Evolutionary conservation across 2,113 vertebrate species (phyloP).

Genomic region (Varanus salvator): DNA sequence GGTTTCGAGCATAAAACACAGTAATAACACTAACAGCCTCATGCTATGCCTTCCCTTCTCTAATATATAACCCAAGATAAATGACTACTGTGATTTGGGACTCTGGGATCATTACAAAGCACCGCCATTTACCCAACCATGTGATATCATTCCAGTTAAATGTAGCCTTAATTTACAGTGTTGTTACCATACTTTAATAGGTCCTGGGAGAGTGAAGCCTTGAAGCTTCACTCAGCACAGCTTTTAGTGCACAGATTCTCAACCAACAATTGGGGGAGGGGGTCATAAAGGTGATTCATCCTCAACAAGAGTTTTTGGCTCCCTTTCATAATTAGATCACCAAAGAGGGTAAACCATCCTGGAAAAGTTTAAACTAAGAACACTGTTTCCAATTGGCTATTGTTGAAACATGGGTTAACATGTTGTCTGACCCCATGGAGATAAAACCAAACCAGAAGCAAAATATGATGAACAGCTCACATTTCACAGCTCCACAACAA

Average conservation of each 20-base stretch:
- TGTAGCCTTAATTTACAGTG: slow-evolving; percentile 35
- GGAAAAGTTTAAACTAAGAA: background rate
- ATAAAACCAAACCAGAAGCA: too few species aligned
- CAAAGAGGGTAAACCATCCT: background rate
- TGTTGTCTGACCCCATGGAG: too few species aligned
- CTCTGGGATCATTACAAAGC: slow-evolving; percentile 51
- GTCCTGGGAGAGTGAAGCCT: slow-evolving; percentile 28
- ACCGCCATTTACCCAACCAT: slow-evolving; percentile 38
- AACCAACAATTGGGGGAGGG: background rate
- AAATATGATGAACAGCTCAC: too few species aligned
- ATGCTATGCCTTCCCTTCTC: slow-evolving; percentile 33
- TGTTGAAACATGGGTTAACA: too few species aligned
- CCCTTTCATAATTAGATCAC: slow-evolving; percentile 41
- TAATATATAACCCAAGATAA: slow-evolving; percentile 59
- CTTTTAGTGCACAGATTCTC: slow-evolving; percentile 44
- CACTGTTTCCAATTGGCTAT: background rate
- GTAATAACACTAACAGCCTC: too few species aligned
- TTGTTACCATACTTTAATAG: slow-evolving; percentile 37
- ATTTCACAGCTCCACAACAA: too few species aligned
- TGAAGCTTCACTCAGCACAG: slow-evolving; percentile 37
- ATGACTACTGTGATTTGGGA: slow-evolving; percentile 60
- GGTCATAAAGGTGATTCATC: slow-evolving; percentile 1
- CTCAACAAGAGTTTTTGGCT: background rate
- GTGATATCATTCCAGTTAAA: slow-evolving; percentile 56
- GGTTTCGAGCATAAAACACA: too few species aligned